Evolutionary conservation across 2,888 invertebrate genomes (phyloP), one percentile per base, ranked within the genome.

Genomic region (Leptopterna dolabrata): DNA sequence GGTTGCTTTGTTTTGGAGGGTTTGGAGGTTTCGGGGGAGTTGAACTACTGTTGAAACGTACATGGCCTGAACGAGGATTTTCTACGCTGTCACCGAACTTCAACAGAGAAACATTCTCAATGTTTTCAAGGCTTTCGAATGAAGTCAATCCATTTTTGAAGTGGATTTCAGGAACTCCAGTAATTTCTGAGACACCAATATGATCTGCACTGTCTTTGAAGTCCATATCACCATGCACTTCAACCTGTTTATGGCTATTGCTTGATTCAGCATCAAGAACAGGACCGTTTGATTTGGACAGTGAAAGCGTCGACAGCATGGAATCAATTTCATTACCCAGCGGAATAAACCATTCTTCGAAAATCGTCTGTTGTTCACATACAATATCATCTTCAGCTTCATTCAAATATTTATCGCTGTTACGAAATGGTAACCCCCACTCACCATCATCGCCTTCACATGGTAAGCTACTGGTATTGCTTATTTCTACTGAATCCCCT

Each of bases 1-100:
- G 30, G 55, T 73, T 86, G 29, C 14, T 47, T 30, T 30, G 36
- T 86, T 47, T 86, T n/a, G 86, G 76, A 11, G 86, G 76, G n/a
- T 2, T 16, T 2, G 36, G 43, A 27, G 27, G n/a, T 2, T 14
- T 16, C 24, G 70, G 36, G 16, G 78, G 16, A 9, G 73, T 73
- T 41, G 78, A 78, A 78, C 55, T 81, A 14, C 29, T 78, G 14
- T 55, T 55, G 63, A 45, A 41, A 36, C 41, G 73, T 3, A 27
- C 14, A 45, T 24, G 13, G 14, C 78, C 45, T 29, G 24, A 13
- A 2, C 76, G 43, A 45, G 19, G 30, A 19, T 3, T 16, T 2
- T 16, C 1, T 19, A 24, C 9, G 7, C 7, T 36, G 16, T 78
- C 78, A 4, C 24, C 24, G 4, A 3, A 27, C 6, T 9, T 45